Conservation (phyloP, 2,888 invertebrate species). For the Cordilura impudica region DNA sequence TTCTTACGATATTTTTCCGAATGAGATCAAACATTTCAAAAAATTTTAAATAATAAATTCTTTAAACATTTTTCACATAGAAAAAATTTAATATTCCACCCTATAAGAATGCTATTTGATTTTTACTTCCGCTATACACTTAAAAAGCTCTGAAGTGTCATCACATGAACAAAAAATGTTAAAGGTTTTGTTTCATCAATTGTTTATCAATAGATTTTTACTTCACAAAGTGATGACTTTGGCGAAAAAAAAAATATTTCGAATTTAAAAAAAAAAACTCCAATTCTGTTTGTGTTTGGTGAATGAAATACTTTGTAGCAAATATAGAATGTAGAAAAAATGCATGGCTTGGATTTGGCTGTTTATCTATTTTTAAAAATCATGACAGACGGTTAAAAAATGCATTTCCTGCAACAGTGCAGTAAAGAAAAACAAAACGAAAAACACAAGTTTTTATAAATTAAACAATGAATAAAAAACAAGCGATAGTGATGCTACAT, state of each 20-base stretch:
- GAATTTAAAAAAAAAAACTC: neutral
- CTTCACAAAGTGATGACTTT: slow-evolving; percentile 41
- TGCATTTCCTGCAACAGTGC: slow-evolving; percentile 45
- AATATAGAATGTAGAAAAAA: slow-evolving; percentile 30
- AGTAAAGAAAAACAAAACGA: slow-evolving; percentile 3
- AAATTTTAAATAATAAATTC: too few relatives aligned
- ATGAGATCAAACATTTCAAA: too few relatives aligned
- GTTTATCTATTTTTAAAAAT: slow-evolving; percentile 47
- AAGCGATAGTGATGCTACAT: neutral
- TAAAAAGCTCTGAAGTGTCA: neutral
- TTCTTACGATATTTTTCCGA: too few relatives aligned
- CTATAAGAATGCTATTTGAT: too few relatives aligned
- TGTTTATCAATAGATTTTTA: slow-evolving; percentile 44
- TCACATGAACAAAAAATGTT: slow-evolving; percentile 7
- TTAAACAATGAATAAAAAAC: too few relatives aligned
- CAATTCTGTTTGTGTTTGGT: slow-evolving; percentile 31
- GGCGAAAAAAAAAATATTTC: slow-evolving; percentile 9
- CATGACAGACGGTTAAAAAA: slow-evolving; percentile 50
- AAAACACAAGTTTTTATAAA: too few relatives aligned
- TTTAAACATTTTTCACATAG: too few relatives aligned
- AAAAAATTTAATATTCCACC: too few relatives aligned
- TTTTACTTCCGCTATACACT: neutral
- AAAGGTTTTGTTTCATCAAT: slow-evolving; percentile 26
- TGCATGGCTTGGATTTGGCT: neutral
- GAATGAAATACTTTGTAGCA: slow-evolving; percentile 30